Base-by-base conservation (phyloP, 2,888 invertebrate species). In the Cataglyphis altisquamis region DNA sequence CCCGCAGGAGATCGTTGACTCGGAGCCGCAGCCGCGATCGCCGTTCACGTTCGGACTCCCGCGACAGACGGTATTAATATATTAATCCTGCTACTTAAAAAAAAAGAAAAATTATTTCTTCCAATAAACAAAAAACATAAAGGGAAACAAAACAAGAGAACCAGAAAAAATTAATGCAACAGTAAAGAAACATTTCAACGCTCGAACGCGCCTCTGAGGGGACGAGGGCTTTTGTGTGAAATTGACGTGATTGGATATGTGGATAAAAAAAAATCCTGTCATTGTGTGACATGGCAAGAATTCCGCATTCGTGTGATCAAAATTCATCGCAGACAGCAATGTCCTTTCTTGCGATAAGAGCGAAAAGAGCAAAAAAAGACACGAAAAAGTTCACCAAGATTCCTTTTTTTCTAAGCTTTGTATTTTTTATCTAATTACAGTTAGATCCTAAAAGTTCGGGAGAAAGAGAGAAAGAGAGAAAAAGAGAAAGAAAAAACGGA, bases 21-120 rank as follows among this genome's bases (percentile, higher is more conserved):
- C 93, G 94, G 75, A 94, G 94, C 88, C 94, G 94, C 88, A 94
- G 94, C 93, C 93, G 94, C 89, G 94, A 94, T 87, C 94, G 94
- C 87, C 94, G 94, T 87, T 94, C 94, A 68, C 94, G 94, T 87
- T 94, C 94, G 84, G 94, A 94, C 82, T 94, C 94, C 81, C 94
- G 94, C 82, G 94, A 94, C 89, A 94, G 94, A 93, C 94, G 94
- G 92, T 94, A 94, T 83, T 92, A 86, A 92, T 64, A 85, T 86
- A 84, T 73, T 36, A 25, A 78, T 78, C 29, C 52, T 21, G 63
- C 21, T 74, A 84, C 73, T 88, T 84, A 64, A 67, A 81, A 83
- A 83, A 41, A 60, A 82, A 48, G 21, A 32, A n/a, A 72, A 57
- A 72, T 48, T 48, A 72, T 39, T 73, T 32, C 29, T 0, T 62